Base-by-base conservation (phyloP, 1,140 invertebrate genomes). In the Galleria mellonella region DNA sequence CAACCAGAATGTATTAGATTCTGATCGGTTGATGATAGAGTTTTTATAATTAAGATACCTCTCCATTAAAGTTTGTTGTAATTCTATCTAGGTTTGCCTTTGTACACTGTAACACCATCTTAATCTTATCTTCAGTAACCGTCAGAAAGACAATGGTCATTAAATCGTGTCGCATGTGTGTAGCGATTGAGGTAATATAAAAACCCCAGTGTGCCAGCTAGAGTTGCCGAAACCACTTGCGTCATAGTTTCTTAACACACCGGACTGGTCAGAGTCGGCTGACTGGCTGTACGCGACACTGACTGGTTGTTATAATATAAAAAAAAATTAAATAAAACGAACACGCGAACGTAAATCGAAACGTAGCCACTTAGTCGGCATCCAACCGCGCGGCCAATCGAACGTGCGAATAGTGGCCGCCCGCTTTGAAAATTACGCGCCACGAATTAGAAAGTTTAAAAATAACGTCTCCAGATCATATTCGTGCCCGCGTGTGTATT, bases 211-310 rank as follows among this genome's bases (percentile, higher is more conserved):
- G 48, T 52, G 43, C 37, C 43, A 31, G 38, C 33, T 47, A 31
- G 48, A 43, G 57, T 73, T 82, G 74, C 72, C 74, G 63, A 79
- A 83, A 83, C 64, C 31, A 43, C 71, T 83, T 83, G 72, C 78
- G 73, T 83, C 78, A 83, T 44, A 52, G 55, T 46, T 44, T 62
- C 51, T 70, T 67, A 54, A 71, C 67, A 63, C 57, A 66, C 66
- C 61, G 66, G 47, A 65, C 56, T 61, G 62, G 63, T 60, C 55
- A 53, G 45, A 47, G 17, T 53, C 54, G 50, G 27, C 43, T 31
- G 29, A 45, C 17, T 23, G 17, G 17, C 17, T 23, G 17, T 23
- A 23, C 17, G 47, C 48, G 43, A 41, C 48, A 50, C 45, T 50
- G 40, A 35, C 41, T 35, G 47, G 44, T 35, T 45, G 9, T 28